Base-by-base conservation (phyloP, 2,113 vertebrate genomes). In the Psephotus haematonotus region DNA sequence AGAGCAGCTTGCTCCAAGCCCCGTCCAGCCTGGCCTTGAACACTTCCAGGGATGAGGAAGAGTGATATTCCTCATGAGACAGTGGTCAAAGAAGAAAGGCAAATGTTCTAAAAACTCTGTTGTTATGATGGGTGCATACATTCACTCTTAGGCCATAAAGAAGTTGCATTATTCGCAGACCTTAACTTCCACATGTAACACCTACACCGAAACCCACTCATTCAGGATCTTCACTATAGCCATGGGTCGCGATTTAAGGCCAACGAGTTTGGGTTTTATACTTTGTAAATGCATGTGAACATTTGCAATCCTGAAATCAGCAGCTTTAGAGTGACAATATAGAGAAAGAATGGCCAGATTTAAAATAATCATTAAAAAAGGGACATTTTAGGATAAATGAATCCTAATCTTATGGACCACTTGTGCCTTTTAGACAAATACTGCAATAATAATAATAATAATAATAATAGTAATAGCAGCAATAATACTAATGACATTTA, bases 401-500 rank as follows among this genome's bases (percentile, higher is more conserved):
- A 92, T 95, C 94, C 93, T 89, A 97, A 97, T 96, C 41, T 52
- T 9, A 91, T 62, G 68, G 88, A 94, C 91, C 94, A 93, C 94
- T 97, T 98, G 92, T 0, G 64, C 95, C 96, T 97, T 97, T 92
- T 67, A 96, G 95, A 96, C 93, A 96, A 98, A 97, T 90, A 93
- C 93, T 96, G 79, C 95, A 93, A 92, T 92, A 97, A 93, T 92
- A 96, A 91, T 94, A 83, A 67, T 49, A 44, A 90, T 93, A 92
- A 86, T 57, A 39, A 37, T 41, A 93, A 93, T 92, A 97, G 83
- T 57, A 64, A 64, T 41, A 19, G 20, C 46, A 47, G 46, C 46
- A 47, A 82, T 64, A 25, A 87, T 93, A 10, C 93, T 93, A 70
- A 93, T 64, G 25, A 92, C 95, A 94, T 95, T 98, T 94, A 97